Percentiles rank a stretch among this genome's conserved stretches.
Evolutionary conservation across 2,797 vertebrate species (phyloP).

Genomic region (Chiroxiphia lanceolata): DNA sequence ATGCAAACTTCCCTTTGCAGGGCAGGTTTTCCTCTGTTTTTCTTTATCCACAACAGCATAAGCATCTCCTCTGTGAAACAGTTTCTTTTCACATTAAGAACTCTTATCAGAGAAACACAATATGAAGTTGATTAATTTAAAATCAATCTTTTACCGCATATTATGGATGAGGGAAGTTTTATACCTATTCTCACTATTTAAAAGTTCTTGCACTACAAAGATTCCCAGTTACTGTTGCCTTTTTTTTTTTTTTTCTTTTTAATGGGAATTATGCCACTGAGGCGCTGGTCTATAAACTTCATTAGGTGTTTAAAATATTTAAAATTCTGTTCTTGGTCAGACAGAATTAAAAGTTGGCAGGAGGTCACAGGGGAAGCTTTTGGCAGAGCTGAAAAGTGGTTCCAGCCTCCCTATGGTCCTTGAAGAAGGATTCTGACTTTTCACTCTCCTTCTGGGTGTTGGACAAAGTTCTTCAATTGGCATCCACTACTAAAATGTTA

Average conservation of each 20-base stretch:
- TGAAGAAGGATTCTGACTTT: not conserved
- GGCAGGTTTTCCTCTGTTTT: not conserved
- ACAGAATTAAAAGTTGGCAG: constrained; percentile 22
- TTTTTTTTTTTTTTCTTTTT: not conserved
- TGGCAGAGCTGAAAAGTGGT: not conserved
- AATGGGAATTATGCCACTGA: not conserved
- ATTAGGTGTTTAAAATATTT: constrained; percentile 41
- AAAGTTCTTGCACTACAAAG: not conserved
- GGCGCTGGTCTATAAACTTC: not conserved
- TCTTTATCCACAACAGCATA: not conserved
- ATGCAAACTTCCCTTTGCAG: not conserved
- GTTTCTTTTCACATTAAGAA: not conserved
- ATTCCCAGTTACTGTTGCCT: not conserved
- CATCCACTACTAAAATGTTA: not conserved
- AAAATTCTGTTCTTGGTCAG: not conserved
- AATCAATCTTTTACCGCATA: not conserved
- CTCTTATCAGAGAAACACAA: not conserved
- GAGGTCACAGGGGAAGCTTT: not conserved
- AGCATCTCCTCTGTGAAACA: not conserved
- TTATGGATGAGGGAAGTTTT: not conserved
- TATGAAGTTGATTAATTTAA: not conserved
- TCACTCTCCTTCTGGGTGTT: not conserved
- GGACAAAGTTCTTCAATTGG: not conserved
- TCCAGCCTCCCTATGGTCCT: not conserved
- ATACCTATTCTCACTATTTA: not conserved